Evolutionary conservation across 2,888 invertebrate species (phyloP).

Genomic region (Tenthredo mesomela): DNA sequence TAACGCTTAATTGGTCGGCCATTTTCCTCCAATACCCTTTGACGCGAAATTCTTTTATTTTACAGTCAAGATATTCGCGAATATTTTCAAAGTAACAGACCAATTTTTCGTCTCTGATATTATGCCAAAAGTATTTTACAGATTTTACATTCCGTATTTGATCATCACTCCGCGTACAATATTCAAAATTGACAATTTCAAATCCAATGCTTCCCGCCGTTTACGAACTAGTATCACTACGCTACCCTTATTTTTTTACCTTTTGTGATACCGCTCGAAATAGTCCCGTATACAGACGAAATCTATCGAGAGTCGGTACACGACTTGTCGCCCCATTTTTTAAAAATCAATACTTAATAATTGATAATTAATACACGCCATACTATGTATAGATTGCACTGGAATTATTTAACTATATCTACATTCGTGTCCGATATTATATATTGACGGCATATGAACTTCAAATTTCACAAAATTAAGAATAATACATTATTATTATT

Average conservation of each 20-base stretch:
- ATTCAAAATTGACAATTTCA: slow-evolving; percentile 40
- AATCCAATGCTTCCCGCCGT: slow-evolving; percentile 65
- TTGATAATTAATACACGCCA: slow-evolving; percentile 72
- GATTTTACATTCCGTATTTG: not conserved
- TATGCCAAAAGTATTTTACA: not conserved
- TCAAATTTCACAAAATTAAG: not conserved
- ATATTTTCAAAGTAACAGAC: not conserved
- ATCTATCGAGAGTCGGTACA: slow-evolving; percentile 25
- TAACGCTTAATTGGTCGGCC: slow-evolving; percentile 73
- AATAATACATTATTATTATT: not conserved
- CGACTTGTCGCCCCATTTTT: slow-evolving; percentile 64
- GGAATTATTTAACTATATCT: not conserved
- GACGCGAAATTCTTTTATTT: not conserved
- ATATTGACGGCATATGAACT: not conserved
- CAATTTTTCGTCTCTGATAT: not conserved
- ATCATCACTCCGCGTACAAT: not conserved
- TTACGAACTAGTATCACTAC: slow-evolving; percentile 59
- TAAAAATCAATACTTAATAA: slow-evolving; percentile 77
- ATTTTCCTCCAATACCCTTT: slow-evolving; percentile 65
- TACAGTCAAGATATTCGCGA: not conserved
- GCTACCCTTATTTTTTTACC: slow-evolving; percentile 58
- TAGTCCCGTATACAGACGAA: slow-evolving; percentile 63
- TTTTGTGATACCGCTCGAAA: slow-evolving; percentile 57
- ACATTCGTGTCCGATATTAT: not conserved
- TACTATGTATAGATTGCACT: not conserved